phyloP scores from a whole-genome alignment of 2,797 vertebrate genomes.

The Tarsius wallacei region DNA sequence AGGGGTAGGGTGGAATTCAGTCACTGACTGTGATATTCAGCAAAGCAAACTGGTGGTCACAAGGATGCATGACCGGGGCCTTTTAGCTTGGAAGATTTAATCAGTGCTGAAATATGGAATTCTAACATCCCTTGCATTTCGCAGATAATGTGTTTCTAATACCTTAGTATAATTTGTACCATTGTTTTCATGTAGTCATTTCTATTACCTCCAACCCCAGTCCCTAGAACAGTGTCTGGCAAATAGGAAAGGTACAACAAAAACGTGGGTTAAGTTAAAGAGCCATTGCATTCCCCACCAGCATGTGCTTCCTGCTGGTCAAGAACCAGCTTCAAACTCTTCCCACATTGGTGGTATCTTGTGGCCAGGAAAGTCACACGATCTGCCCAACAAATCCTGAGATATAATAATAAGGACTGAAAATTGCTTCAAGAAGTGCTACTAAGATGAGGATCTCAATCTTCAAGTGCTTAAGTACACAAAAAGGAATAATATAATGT shows the following conservation, averaged over 20 bases:
- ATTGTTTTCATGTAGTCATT: background rate
- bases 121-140: background rate
- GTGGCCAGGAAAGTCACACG: background rate
- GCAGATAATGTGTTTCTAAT: background rate
- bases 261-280: background rate
- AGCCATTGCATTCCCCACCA: background rate
- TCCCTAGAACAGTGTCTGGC: background rate
- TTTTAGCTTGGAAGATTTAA: background rate
- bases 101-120: background rate
- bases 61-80: background rate
- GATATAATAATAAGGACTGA: background rate
- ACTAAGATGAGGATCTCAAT: background rate
- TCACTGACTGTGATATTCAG: background rate
- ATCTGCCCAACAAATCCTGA: background rate
- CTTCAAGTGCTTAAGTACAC: background rate
- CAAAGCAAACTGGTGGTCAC: background rate
- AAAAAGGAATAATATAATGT: background rate
- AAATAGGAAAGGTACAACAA: background rate
- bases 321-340: background rate
- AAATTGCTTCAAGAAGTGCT: background rate
- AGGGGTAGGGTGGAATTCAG: background rate
- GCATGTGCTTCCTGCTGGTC: background rate
- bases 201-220: background rate
- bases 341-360: accelerated
- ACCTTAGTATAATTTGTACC: background rate